phyloP scores from a whole-genome alignment of 2,797 vertebrate species.

The Chaenodraco wilsoni region DNA sequence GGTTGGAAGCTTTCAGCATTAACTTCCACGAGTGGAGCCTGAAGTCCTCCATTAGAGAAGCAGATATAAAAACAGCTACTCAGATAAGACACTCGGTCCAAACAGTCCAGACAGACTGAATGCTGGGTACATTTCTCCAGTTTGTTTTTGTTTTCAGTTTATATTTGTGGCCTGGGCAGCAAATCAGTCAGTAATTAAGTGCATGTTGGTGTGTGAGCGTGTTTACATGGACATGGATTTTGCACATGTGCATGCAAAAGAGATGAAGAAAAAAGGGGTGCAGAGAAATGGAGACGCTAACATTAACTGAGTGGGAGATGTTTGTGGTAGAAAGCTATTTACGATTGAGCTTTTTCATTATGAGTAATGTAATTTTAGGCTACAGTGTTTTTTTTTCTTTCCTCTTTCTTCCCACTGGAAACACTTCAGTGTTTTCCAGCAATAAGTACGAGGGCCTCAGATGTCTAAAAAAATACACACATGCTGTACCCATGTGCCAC shows the following conservation, averaged over 20 bases:
- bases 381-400: constrained; percentile 25
- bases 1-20: not conserved
- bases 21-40: not conserved
- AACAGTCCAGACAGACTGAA: constrained; percentile 22
- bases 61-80: constrained; percentile 27
- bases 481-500: constrained; percentile 65
- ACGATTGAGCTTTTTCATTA: constrained; percentile 65
- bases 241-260: constrained; percentile 31
- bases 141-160: constrained; percentile 50
- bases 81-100: constrained; percentile 40
- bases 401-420: constrained; percentile 57
- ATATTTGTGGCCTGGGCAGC: constrained; percentile 40
- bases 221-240: constrained; percentile 1
- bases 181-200: constrained; percentile 14
- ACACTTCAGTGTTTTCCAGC: constrained; percentile 59
- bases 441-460: constrained; percentile 53
- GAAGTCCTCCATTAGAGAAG: constrained; percentile 36
- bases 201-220: constrained; percentile 9
- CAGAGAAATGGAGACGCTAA: constrained; percentile 11
- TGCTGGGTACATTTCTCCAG: constrained; percentile 17
- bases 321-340: constrained; percentile 49
- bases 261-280: constrained; percentile 13
- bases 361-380: constrained; percentile 55
- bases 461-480: constrained; percentile 57
- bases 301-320: constrained; percentile 36